phyloP scores from a whole-genome alignment of 2,888 invertebrate genomes.

The Pegoplata infirma region DNA sequence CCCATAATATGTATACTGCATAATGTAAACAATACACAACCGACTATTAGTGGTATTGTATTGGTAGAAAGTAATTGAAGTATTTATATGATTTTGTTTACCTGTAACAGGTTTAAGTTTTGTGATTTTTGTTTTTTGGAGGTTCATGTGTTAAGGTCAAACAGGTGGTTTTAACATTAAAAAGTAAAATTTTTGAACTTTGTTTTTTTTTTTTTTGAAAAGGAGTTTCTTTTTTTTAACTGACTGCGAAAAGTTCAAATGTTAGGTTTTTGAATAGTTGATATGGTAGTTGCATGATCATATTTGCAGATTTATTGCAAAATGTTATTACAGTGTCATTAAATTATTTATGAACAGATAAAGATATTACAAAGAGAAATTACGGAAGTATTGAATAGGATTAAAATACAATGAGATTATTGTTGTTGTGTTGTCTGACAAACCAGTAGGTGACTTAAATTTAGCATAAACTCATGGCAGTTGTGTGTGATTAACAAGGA shows the following conservation, averaged over 20 bases:
- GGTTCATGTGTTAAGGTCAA: slow-evolving; percentile 54
- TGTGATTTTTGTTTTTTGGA: slow-evolving; percentile 22
- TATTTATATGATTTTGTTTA: slow-evolving; percentile 15
- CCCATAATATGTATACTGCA: too few species aligned
- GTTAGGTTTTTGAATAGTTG: background rate
- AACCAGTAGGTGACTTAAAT: too few species aligned
- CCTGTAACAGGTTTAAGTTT: slow-evolving; percentile 41
- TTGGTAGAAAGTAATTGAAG: slow-evolving; percentile 47
- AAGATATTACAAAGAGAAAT: too few species aligned
- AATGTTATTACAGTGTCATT: too few species aligned
- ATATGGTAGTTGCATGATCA: background rate
- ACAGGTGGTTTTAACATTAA: slow-evolving; percentile 69
- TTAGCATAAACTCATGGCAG: too few species aligned
- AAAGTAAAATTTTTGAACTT: slow-evolving; percentile 28
- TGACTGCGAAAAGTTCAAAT: background rate
- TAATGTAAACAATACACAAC: slow-evolving; percentile 5
- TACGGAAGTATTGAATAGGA: too few species aligned
- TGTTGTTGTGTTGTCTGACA: too few species aligned
- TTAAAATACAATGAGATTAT: too few species aligned
- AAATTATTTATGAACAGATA: too few species aligned
- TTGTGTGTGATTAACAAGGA: too few species aligned
- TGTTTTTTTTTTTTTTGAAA: background rate
- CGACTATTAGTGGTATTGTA: slow-evolving; percentile 11
- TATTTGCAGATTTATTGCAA: too few species aligned
- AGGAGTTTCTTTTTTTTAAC: slow-evolving; percentile 5